Base-by-base conservation (phyloP, 2,797 vertebrate species). In the Rhinophrynus dorsalis region DNA sequence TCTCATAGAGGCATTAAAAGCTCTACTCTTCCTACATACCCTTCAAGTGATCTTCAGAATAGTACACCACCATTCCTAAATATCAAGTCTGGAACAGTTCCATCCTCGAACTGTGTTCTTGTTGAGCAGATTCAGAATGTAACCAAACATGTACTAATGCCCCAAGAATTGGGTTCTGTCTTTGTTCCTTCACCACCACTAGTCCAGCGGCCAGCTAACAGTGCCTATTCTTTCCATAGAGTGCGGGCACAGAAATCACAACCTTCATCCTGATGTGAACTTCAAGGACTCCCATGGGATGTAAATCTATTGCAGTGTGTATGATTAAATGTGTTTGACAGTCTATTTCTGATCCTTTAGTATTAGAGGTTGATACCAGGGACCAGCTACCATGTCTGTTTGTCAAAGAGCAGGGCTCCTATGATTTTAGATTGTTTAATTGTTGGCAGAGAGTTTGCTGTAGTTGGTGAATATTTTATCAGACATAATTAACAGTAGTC, bases 181-280 rank as follows among this genome's bases (percentile, higher is more conserved):
- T 51, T 23, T 42, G 26, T 68, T 3, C 67, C 67, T 2, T 4
- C 38, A 21, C 67, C 67, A 10, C 67, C 67, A 17, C 47, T 21
- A 42, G 35, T 26, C 2, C 67, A 52, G n/a, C 37, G 47, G 24
- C 47, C 55, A n/a, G 3, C 18, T 17, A n/a, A 29, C 11, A 29
- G 20, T n/a, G 7, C 55, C 18, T 17, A 29, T 11, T 63, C 45
- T 3, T 33, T 52, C 23, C 45, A 57, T 10, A 60, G 47, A 44
- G 18, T 59, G 27, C 42, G 35, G 57, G 10, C 47, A 3, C 45
- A 21, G 15, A 24, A 42, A 17, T 29, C 37, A 5, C 26, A 29
- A 4, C 12, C 57, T 60, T 40, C 24, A 10, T 54, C 63, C 18
- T 55, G 63, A 66, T 10, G 47, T 17, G 24, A n/a, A n/a, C 20